A percentile compares a stretch with the other conserved stretches of the same genome.
Conservation (phyloP, 2,113 vertebrate genomes). For the Geococcyx californianus region DNA sequence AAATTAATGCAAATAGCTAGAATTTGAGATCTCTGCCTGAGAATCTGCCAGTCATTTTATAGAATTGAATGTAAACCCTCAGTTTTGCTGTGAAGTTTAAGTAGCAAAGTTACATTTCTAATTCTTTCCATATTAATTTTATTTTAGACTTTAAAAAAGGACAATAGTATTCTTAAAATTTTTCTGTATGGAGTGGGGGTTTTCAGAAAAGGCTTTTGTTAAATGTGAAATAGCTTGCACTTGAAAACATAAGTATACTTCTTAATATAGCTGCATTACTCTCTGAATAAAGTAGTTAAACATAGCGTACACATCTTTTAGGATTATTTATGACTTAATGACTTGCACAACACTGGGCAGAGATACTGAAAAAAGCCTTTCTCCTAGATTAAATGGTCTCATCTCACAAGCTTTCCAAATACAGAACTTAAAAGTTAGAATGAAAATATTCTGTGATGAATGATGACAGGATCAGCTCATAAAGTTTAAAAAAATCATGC, state of each 20-base stretch:
- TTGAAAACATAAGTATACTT: neutral
- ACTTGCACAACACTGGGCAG: neutral
- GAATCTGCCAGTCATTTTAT: neutral
- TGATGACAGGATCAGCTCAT: neutral
- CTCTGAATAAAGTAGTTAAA: neutral
- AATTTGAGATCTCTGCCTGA: neutral
- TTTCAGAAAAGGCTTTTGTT: neutral
- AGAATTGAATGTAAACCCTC: neutral
- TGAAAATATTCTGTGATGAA: neutral
- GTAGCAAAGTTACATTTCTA: neutral
- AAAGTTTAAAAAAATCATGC: neutral
- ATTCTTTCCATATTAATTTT: neutral
- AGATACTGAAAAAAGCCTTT: neutral
- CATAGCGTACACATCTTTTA: neutral
- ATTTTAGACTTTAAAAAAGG: neutral
- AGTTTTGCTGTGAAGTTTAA: neutral
- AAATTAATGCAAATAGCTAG: neutral
- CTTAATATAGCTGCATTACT: neutral
- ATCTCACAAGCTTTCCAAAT: neutral
- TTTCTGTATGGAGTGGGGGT: neutral
- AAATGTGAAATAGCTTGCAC: neutral
- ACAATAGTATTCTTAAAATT: neutral
- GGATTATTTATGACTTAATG: slow-evolving; percentile 1
- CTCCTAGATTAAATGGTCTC: neutral
- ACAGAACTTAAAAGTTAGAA: neutral